Conservation (phyloP, 1,140 invertebrate genomes). For the Habropoda laboriosa region DNA sequence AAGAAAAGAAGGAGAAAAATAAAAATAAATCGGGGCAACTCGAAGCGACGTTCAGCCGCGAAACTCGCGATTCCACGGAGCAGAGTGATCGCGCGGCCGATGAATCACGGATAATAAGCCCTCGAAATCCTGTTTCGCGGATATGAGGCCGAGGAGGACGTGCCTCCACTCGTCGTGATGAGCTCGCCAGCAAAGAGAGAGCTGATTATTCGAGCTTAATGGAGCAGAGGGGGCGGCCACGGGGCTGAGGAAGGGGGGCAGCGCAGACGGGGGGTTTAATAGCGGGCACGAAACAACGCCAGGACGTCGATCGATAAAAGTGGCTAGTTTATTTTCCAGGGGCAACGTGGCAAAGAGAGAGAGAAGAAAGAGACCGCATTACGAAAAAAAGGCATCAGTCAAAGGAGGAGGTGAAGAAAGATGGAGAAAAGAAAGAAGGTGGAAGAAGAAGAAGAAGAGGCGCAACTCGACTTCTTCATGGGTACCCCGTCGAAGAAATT, state of each 20-base stretch:
- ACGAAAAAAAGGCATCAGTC: background rate
- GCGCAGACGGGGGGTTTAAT: constrained; percentile 57
- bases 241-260: background rate
- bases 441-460: background rate
- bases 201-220: constrained; percentile 67
- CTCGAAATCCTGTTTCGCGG: constrained; percentile 63
- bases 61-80: constrained; percentile 8
- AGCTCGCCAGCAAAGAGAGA: constrained; percentile 53
- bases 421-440: no score
- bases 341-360: constrained; percentile 34
- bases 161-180: constrained; percentile 59
- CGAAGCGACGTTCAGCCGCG: background rate
- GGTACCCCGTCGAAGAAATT: constrained; percentile 51
- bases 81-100: background rate
- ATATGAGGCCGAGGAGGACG: constrained; percentile 57
- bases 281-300: constrained; percentile 55
- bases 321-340: constrained; percentile 64
- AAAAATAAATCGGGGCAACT: background rate
- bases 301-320: constrained; percentile 66
- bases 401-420: background rate
- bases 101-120: constrained; percentile 57
- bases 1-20: background rate
- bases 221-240: constrained; percentile 40
- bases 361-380: background rate
- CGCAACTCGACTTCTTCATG: constrained; percentile 35